A percentile compares a stretch with the other conserved stretches of the same genome.
Conservation (phyloP, 2,113 vertebrate genomes). For the Hemiprocne comata region DNA sequence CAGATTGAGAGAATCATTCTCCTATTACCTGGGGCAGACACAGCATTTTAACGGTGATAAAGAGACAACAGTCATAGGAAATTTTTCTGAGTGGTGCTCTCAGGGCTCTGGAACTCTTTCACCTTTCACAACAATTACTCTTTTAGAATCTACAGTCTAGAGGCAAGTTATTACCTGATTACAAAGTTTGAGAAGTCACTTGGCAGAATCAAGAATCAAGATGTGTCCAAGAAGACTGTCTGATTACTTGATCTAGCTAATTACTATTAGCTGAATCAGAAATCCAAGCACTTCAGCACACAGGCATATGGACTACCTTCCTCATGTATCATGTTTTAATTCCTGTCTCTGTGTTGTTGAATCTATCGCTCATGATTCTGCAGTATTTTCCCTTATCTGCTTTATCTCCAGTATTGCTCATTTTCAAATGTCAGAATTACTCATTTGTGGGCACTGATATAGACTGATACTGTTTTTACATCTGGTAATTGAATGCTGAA, state of each 20-base stretch:
- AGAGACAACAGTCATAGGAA: neutral
- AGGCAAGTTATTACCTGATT: conserved; percentile 25
- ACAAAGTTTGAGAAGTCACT: neutral
- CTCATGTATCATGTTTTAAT: neutral
- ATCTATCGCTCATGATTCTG: neutral
- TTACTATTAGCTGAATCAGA: neutral
- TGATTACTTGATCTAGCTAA: conserved; percentile 6
- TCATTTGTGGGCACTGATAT: neutral
- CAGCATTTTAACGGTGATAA: neutral
- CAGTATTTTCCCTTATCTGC: neutral
- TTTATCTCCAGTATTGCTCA: neutral
- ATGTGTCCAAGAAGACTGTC: neutral
- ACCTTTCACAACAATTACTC: neutral
- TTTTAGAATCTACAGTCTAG: neutral
- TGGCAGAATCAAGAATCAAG: neutral
- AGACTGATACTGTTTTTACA: neutral
- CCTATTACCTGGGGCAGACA: neutral
- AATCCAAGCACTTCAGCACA: neutral
- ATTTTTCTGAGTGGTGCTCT: neutral
- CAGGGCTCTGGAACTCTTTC: neutral
- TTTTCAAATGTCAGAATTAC: neutral
- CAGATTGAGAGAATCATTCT: neutral
- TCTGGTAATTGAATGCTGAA: neutral
- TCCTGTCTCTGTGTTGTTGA: neutral
- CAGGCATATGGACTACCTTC: neutral